Conservation (phyloP, 2,888 invertebrate genomes). For the Pelosia muscerda region DNA sequence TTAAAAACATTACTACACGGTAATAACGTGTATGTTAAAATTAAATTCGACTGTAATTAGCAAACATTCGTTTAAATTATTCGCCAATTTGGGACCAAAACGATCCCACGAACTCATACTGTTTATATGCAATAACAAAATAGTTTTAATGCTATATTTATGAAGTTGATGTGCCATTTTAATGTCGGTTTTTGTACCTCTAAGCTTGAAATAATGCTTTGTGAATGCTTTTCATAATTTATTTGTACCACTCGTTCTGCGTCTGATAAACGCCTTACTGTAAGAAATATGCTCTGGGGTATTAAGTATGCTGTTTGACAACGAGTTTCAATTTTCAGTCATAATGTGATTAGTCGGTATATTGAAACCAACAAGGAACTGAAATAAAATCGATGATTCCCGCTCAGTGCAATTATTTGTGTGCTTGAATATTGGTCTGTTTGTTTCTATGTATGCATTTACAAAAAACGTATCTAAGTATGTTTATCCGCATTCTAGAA, state of each 20-base stretch:
- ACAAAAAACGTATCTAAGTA: no score
- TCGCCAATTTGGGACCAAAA: neutral
- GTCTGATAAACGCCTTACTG: neutral
- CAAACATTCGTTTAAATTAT: neutral
- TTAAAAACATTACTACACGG: neutral
- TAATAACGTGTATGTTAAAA: neutral
- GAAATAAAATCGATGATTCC: no score
- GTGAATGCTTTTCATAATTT: neutral
- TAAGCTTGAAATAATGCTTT: neutral
- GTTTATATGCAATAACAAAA: neutral
- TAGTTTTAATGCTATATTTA: neutral
- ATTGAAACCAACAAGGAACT: neutral
- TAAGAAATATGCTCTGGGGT: no score
- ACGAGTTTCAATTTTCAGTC: neutral
- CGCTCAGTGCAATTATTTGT: no score
- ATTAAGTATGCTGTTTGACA: neutral
- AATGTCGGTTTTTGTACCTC: neutral
- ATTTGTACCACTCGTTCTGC: neutral
- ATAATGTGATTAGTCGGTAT: neutral
- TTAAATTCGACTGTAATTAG: neutral
- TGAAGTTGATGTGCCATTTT: neutral
- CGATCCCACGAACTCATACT: neutral
- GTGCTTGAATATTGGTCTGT: no score
- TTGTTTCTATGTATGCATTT: no score
- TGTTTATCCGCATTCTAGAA: no score